Conservation (phyloP, 2,113 vertebrate genomes). For the Clarias batrachus region DNA sequence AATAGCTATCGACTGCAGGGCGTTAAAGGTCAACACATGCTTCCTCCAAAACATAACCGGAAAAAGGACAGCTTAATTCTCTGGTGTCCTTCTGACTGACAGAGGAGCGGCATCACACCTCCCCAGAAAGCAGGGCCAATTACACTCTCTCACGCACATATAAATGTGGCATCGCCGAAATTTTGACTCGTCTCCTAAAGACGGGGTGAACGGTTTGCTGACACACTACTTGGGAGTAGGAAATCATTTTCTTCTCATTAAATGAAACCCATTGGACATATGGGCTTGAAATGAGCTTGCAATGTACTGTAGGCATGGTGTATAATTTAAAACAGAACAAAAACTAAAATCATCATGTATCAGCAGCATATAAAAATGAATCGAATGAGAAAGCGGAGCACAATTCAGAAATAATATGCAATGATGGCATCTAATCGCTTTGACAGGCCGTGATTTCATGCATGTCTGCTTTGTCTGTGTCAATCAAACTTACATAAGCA, state of each 20-base stretch:
- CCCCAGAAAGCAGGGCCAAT: not conserved
- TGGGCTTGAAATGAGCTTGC: not conserved
- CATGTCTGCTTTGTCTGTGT: not conserved
- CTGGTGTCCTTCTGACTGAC: not conserved
- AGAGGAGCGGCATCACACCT: not conserved
- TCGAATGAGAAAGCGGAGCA: not conserved
- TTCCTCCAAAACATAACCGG: not conserved
- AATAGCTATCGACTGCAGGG: not conserved
- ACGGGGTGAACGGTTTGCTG: not conserved
- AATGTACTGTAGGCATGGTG: not conserved
- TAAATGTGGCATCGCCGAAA: not conserved
- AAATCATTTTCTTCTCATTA: not conserved
- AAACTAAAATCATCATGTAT: not conserved
- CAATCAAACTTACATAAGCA: constrained; percentile 7
- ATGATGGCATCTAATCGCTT: not conserved
- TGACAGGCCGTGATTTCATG: not conserved
- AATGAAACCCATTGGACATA: not conserved
- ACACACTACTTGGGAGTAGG: not conserved
- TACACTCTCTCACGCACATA: not conserved
- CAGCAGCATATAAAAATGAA: not conserved
- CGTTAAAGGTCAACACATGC: not conserved
- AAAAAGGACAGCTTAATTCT: not conserved
- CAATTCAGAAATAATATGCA: not conserved
- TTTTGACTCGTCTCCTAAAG: not conserved
- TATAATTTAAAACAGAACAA: not conserved